These are phyloP conservation scores for Plagodis dolabraria DNA, from an alignment of 2,888 invertebrate genomes.

Conservation along the genomic window DNA sequence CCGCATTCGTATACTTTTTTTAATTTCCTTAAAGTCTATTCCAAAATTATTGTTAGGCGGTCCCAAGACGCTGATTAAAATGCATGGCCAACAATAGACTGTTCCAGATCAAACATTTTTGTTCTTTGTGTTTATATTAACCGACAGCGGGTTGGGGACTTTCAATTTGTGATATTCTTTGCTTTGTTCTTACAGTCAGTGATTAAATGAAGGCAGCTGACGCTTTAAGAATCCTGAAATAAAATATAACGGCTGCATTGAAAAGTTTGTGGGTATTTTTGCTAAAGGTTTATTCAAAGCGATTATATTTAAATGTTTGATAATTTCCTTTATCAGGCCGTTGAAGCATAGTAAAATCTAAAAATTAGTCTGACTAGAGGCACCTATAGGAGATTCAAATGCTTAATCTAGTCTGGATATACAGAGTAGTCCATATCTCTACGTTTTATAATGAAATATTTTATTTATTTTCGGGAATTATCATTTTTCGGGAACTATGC, in stretches of 20 bases:
- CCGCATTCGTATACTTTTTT: constrained; percentile 24
- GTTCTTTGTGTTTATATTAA: constrained; percentile 67
- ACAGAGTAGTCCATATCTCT: no score
- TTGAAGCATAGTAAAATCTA: no score
- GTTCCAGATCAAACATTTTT: constrained; percentile 69
- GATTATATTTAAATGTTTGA: neutral
- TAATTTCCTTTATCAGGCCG: no score
- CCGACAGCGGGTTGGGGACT: constrained; percentile 58
- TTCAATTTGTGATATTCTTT: constrained; percentile 58
- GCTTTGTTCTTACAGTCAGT: constrained; percentile 57
- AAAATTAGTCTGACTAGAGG: no score
- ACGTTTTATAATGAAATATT: no score
- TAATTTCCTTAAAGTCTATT: constrained; percentile 40
- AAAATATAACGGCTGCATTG: constrained; percentile 1
- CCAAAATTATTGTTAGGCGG: constrained; percentile 42
- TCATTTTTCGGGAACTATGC: no score
- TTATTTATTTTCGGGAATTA: no score
- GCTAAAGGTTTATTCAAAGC: neutral
- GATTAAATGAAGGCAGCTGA: constrained; percentile 44
- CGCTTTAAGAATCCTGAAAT: constrained; percentile 28
- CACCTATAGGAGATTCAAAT: no score
- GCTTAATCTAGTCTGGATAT: no score
- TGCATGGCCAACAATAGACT: constrained; percentile 67
- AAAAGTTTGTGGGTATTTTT: neutral
- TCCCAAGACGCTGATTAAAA: constrained; percentile 65